Percentiles rank a stretch among this genome's conserved stretches.
These are phyloP conservation scores for Lichenostomus cassidix DNA, from an alignment of 2,113 vertebrate genomes.

Conservation along the genomic window DNA sequence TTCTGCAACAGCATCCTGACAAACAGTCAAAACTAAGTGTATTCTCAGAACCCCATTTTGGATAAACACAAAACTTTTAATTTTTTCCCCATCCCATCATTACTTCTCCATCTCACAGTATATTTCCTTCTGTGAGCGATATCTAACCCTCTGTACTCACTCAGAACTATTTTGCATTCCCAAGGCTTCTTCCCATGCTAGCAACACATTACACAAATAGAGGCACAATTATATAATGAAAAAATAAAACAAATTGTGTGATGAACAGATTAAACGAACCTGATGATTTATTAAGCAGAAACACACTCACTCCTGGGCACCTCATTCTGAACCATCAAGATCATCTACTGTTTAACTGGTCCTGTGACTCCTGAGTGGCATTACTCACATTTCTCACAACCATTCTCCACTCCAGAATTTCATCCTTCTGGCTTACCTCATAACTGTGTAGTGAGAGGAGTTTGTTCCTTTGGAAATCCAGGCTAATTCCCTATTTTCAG, in stretches of 20 bases:
- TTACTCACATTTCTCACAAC: background rate
- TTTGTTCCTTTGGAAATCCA: background rate
- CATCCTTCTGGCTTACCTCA: background rate
- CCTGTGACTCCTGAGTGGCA: background rate
- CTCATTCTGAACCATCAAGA: background rate
- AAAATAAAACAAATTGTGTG: background rate
- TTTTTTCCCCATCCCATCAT: background rate
- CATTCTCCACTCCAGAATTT: background rate
- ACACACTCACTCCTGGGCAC: background rate
- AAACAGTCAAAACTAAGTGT: background rate
- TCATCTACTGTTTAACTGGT: background rate
- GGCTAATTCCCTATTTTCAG: background rate
- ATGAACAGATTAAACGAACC: background rate
- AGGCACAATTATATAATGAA: background rate
- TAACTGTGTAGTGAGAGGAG: background rate
- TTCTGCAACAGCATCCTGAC: background rate
- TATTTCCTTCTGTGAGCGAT: background rate
- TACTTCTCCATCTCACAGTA: background rate
- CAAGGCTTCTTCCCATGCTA: background rate
- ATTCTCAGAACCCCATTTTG: background rate
- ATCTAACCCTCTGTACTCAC: background rate
- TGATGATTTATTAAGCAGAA: background rate
- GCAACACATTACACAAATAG: background rate
- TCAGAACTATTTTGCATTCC: background rate
- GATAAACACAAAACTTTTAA: background rate